Conservation (phyloP, 2,797 vertebrate genomes). For the Buceros bicornis region DNA sequence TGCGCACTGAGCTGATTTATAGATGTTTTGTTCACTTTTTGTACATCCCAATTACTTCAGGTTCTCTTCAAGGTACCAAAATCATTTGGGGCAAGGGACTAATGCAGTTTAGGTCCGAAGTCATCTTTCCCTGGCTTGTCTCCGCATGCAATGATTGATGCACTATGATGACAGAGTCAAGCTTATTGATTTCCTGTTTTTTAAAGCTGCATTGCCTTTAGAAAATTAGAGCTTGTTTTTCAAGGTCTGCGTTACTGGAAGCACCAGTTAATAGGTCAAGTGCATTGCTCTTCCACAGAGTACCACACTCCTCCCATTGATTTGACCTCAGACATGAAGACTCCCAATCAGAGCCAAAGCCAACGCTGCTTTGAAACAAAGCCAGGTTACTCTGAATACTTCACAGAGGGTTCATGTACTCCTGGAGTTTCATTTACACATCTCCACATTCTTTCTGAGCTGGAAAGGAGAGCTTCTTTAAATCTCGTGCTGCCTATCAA, state of each 20-base stretch:
- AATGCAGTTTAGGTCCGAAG: not conserved
- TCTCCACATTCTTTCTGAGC: not conserved
- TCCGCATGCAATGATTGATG: not conserved
- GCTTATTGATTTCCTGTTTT: not conserved
- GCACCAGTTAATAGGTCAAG: not conserved
- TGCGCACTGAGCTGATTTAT: not conserved
- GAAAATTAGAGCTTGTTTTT: constrained; percentile 16
- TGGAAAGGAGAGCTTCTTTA: not conserved
- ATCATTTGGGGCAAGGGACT: not conserved
- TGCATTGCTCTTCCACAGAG: not conserved
- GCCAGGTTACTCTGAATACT: not conserved
- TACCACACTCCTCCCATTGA: not conserved
- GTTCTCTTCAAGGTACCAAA: not conserved
- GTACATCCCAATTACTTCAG: not conserved
- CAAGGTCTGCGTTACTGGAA: not conserved
- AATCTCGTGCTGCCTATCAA: not conserved
- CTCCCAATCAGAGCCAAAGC: not conserved
- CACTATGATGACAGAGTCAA: not conserved
- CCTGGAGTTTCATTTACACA: not conserved
- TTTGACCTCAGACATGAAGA: not conserved
- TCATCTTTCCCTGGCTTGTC: not conserved
- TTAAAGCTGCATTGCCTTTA: not conserved
- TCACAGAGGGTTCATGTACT: not conserved
- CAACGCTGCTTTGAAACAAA: not conserved
- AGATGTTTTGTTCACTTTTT: not conserved